Evolutionary conservation across 2,797 vertebrate species (phyloP).

Genomic region (Parauchenoglanis ngamensis): DNA sequence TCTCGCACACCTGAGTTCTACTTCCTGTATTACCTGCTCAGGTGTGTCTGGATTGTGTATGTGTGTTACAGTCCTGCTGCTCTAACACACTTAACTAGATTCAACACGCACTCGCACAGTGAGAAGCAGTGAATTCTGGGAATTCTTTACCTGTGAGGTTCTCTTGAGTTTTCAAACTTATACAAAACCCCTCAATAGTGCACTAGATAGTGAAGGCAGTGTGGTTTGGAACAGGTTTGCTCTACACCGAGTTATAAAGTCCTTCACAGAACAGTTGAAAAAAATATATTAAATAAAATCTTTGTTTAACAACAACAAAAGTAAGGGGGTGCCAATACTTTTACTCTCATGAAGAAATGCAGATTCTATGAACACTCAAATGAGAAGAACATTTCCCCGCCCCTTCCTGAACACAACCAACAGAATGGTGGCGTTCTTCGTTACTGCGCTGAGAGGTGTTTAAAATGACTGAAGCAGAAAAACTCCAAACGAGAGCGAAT

Average conservation of each 20-base stretch:
- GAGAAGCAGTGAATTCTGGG: no score
- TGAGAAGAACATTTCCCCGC: no score
- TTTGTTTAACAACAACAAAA: neutral
- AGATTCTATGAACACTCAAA: no score
- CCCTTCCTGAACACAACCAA: no score
- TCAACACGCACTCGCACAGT: neutral
- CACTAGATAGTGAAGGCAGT: neutral
- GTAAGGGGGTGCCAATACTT: neutral
- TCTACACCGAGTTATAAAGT: no score
- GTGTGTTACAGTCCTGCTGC: neutral
- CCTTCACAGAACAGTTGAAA: neutral
- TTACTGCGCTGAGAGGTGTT: neutral
- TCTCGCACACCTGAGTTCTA: neutral
- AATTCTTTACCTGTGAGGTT: neutral
- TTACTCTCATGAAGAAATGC: neutral
- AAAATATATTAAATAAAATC: neutral
- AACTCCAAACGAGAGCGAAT: no score
- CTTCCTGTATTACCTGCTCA: conserved; percentile 5
- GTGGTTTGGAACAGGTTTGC: no score
- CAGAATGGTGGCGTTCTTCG: neutral
- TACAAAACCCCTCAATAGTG: neutral
- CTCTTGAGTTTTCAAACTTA: neutral
- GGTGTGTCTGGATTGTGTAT: neutral
- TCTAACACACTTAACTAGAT: neutral
- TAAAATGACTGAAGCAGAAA: neutral